Percentiles rank a stretch among this genome's conserved stretches.
phyloP scores from a whole-genome alignment of 2,797 vertebrate genomes.

The Phyllotis vaccarum region DNA sequence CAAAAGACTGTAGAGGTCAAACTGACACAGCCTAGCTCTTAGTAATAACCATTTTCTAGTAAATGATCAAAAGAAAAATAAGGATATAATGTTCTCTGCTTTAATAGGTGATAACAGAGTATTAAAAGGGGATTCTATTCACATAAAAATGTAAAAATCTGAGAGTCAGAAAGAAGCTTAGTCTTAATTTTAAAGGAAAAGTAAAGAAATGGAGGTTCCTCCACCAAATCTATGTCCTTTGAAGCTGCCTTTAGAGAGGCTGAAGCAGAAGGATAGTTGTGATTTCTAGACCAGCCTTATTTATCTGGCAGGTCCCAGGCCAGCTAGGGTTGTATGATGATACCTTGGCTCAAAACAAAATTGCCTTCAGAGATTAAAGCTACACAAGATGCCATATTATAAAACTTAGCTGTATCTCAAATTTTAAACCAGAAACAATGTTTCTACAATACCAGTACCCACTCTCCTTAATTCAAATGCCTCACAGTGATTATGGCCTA shows the following conservation, averaged over 20 bases:
- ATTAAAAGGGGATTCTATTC: neutral
- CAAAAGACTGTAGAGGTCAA: neutral
- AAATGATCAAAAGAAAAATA: constrained; percentile 35
- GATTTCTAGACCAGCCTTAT: neutral
- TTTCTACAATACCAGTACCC: neutral
- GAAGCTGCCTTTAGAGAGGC: neutral
- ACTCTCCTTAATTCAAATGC: constrained; percentile 18
- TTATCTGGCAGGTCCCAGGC: neutral
- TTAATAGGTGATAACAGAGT: neutral
- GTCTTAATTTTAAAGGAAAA: constrained; percentile 32
- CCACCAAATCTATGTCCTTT: neutral
- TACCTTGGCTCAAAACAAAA: neutral
- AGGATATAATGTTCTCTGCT: neutral
- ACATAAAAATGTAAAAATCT: neutral
- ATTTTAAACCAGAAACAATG: constrained; percentile 34
- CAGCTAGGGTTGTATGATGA: neutral
- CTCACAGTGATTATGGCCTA: constrained; percentile 22
- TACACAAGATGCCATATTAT: neutral
- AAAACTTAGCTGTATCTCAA: constrained; percentile 11
- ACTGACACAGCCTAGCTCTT: neutral
- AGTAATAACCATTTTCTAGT: neutral
- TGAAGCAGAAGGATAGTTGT: neutral
- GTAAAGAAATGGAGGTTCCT: neutral
- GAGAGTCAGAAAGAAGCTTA: constrained; percentile 35
- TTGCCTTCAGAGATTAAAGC: constrained; percentile 40